Evolutionary conservation across 2,888 invertebrate species (phyloP).

Genomic region (Chalcosyrphus nemorum): DNA sequence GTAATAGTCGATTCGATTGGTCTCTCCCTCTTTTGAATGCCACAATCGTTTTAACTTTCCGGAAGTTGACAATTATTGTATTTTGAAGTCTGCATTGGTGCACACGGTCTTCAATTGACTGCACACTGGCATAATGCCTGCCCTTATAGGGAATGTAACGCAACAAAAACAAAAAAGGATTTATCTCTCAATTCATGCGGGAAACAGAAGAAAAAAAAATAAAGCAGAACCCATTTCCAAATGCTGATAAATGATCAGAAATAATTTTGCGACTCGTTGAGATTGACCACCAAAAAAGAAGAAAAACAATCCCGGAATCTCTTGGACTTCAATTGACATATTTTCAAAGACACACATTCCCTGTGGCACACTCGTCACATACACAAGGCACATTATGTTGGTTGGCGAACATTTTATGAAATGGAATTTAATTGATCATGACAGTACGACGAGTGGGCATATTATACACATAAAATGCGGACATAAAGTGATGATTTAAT

Average conservation of each 20-base stretch:
- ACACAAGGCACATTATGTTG: constrained; percentile 45
- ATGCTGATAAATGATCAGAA: constrained; percentile 47
- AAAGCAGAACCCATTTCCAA: too few species aligned
- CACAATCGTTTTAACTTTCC: constrained; percentile 68
- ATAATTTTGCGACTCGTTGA: constrained; percentile 18
- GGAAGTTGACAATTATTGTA: constrained; percentile 71
- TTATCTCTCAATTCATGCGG: constrained; percentile 28
- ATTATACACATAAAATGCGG: constrained; percentile 23
- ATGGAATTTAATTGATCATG: constrained; percentile 59
- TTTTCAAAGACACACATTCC: not conserved
- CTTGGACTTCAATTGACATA: constrained; percentile 44
- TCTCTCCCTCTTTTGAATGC: constrained; percentile 40
- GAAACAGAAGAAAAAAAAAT: constrained; percentile 15
- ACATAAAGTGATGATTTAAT: constrained; percentile 69
- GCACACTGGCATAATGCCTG: constrained; percentile 9
- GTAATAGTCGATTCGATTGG: constrained; percentile 3
- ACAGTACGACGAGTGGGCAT: constrained; percentile 41
- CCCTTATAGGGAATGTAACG: not conserved
- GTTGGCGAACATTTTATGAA: too few species aligned
- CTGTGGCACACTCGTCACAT: not conserved
- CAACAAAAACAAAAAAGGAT: constrained; percentile 23
- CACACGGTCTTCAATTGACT: constrained; percentile 56
- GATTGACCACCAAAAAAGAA: too few species aligned
- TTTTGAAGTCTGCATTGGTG: constrained; percentile 49
- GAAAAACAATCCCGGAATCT: constrained; percentile 40